These are phyloP conservation scores for Drosophila sordidula DNA, from an alignment of 2,888 invertebrate genomes.

Conservation along the genomic window DNA sequence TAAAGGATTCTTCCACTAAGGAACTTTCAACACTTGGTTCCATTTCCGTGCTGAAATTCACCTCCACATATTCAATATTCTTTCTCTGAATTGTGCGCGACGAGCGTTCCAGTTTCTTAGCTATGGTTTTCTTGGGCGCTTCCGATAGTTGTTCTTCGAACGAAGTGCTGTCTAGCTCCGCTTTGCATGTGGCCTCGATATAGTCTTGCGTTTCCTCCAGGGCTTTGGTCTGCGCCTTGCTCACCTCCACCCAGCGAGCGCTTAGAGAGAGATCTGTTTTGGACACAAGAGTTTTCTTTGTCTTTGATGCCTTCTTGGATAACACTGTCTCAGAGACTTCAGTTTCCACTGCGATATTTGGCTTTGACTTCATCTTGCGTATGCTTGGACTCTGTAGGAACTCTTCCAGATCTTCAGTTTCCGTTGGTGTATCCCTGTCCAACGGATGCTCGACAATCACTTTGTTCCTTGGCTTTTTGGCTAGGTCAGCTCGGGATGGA, in stretches of 20 bases:
- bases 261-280: conserved; percentile 41
- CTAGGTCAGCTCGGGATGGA: background rate
- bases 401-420: conserved; percentile 10
- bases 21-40: conserved; percentile 2
- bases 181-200: conserved; percentile 30
- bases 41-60: background rate
- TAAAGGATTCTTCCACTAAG: background rate
- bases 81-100: background rate
- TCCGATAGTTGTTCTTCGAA: conserved; percentile 2
- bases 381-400: background rate
- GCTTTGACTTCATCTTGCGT: conserved; percentile 1
- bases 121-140: conserved; percentile 1
- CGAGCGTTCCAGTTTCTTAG: background rate
- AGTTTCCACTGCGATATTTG: background rate
- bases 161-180: background rate
- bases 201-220: conserved; percentile 56
- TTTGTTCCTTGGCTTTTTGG: conserved; percentile 6
- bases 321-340: background rate
- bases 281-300: background rate
- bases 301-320: background rate
- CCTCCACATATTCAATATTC: background rate
- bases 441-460: background rate
- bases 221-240: conserved; percentile 34
- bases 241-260: conserved; percentile 65
- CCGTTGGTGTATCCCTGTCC: conserved; percentile 8